Evolutionary conservation across 2,888 invertebrate species (phyloP).

Genomic region (Melieria omissa): DNA sequence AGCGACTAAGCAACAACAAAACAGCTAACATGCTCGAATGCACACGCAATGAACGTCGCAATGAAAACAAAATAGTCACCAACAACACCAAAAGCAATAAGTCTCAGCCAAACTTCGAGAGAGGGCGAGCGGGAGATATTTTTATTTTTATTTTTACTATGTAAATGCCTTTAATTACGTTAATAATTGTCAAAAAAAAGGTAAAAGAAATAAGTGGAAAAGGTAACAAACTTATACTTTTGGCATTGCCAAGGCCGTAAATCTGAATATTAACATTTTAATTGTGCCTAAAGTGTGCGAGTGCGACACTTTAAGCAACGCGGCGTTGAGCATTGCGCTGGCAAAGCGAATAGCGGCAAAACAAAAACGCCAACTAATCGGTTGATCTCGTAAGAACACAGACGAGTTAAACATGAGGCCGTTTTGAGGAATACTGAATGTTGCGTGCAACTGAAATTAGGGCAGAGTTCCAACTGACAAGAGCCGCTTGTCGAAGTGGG

Average conservation of each 20-base stretch:
- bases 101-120: not conserved
- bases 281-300: not conserved
- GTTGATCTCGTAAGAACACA: too few relatives aligned
- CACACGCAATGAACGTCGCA: slow-evolving; percentile 42
- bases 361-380: too few relatives aligned
- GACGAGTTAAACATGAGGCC: too few relatives aligned
- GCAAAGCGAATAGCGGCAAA: too few relatives aligned
- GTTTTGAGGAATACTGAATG: too few relatives aligned
- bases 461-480: too few relatives aligned
- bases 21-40: slow-evolving; percentile 49
- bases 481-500: too few relatives aligned
- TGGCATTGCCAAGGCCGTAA: slow-evolving; percentile 57
- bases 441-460: too few relatives aligned
- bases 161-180: slow-evolving; percentile 60
- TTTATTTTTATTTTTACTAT: slow-evolving; percentile 33
- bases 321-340: too few relatives aligned
- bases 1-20: not conserved
- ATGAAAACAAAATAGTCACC: not conserved
- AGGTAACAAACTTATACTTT: slow-evolving; percentile 39
- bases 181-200: slow-evolving; percentile 56
- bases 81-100: not conserved
- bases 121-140: slow-evolving; percentile 21
- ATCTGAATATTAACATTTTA: not conserved
- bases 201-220: slow-evolving; percentile 42
- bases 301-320: too few relatives aligned